Evolutionary conservation across 2,113 vertebrate species (phyloP).

Genomic region (Gadus chalcogrammus): DNA sequence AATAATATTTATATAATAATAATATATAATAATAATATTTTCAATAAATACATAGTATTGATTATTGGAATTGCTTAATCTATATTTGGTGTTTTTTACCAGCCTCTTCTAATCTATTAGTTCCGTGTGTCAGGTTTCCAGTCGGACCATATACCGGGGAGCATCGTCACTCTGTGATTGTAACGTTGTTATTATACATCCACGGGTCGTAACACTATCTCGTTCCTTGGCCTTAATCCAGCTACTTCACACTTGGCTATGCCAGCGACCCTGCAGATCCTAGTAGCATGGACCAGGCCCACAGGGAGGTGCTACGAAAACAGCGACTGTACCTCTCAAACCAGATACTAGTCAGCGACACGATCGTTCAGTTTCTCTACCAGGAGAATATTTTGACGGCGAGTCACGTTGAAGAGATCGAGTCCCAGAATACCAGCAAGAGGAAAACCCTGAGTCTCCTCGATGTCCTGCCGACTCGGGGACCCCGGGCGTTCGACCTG

Average conservation of each 20-base stretch:
- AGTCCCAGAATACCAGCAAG: slow-evolving; percentile 73
- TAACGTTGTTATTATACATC: neutral
- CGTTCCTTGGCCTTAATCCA: neutral
- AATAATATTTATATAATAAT: no score
- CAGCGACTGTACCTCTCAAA: slow-evolving; percentile 78
- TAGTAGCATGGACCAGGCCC: slow-evolving; percentile 78
- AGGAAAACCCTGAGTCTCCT: slow-evolving; percentile 79
- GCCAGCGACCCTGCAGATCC: no score
- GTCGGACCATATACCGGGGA: slow-evolving; percentile 40
- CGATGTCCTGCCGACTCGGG: slow-evolving; percentile 83
- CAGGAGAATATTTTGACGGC: slow-evolving; percentile 85
- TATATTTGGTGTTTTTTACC: no score
- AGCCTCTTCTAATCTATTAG: slow-evolving; percentile 1
- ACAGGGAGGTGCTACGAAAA: slow-evolving; percentile 79
- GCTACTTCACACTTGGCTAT: neutral
- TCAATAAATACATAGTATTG: no score
- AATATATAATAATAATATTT: no score
- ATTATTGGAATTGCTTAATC: no score
- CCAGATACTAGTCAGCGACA: slow-evolving; percentile 81
- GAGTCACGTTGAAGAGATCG: slow-evolving; percentile 82
- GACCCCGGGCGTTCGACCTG: slow-evolving; percentile 79
- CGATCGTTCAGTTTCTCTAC: slow-evolving; percentile 84
- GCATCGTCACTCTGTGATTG: neutral
- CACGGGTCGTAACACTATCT: neutral
- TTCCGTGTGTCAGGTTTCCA: slow-evolving; percentile 47